Evolutionary conservation across 1,140 invertebrate genomes (phyloP).

Genomic region (Ips typographus): DNA sequence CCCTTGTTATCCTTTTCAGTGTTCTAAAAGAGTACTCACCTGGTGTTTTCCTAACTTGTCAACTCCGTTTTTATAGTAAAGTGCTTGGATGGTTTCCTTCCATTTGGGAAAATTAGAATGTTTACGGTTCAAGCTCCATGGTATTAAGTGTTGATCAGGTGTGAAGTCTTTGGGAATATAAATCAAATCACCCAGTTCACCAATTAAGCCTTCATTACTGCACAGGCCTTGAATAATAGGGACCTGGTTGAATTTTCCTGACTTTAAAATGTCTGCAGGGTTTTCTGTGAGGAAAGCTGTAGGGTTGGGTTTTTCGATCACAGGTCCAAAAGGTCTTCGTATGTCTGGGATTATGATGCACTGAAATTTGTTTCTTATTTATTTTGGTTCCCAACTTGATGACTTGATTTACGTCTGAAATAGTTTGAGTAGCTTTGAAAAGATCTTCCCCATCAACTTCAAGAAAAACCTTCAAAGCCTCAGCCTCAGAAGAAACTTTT

Average conservation of each 20-base stretch:
- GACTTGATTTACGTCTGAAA: background rate
- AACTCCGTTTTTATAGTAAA: too few relatives aligned
- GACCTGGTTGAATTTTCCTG: conserved; percentile 43
- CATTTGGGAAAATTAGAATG: background rate
- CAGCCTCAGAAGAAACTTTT: conserved; percentile 22
- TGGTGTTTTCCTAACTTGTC: too few relatives aligned
- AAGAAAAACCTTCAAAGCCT: conserved; percentile 52
- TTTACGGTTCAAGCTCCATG: background rate
- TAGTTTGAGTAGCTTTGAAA: conserved; percentile 35
- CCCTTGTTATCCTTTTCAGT: too few relatives aligned
- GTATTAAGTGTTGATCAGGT: background rate
- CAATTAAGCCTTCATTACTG: conserved; percentile 5
- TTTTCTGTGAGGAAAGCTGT: conserved; percentile 42
- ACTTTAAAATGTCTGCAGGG: conserved; percentile 39
- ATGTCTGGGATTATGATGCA: background rate
- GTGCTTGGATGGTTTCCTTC: background rate
- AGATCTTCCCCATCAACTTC: conserved; percentile 51
- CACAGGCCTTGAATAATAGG: conserved; percentile 40
- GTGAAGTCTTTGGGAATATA: background rate
- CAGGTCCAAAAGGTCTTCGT: conserved; percentile 27
- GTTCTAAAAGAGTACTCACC: too few relatives aligned
- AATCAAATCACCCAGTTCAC: background rate
- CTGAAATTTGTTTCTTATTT: conserved; percentile 1
- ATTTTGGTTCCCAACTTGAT: conserved; percentile 29
- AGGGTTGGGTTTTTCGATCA: conserved; percentile 38